Base-by-base conservation (phyloP, 2,113 vertebrate species). In the Arothron firmamentum region DNA sequence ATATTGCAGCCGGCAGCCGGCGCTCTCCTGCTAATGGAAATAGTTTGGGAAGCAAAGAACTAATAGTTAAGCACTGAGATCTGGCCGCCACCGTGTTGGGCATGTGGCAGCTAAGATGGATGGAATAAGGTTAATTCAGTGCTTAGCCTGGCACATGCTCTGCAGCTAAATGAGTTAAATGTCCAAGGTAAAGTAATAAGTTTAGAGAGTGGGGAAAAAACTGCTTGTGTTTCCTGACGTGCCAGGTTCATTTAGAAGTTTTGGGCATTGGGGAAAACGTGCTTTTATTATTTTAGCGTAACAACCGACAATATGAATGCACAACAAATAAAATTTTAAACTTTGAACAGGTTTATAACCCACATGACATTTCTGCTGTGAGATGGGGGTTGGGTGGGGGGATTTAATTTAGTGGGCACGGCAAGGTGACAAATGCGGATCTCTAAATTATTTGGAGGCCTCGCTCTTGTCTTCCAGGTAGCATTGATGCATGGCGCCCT, bases 21-120 rank as follows among this genome's bases (percentile, higher is more conserved):
- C 67, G 65, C 21, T 75, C 52, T 77, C 72, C 76, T 65, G 78
- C 67, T 85, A 87, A 88, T 83, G 62, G 82, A 81, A 87, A 80
- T 73, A 80, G 79, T 87, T 86, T 78, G 68, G 74, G 71, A 83
- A 85, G 69, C 71, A 67, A 61, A 69, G 74, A 65, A 79, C 69
- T 72, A 77, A 81, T 70, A 62, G 69, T 68, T 63, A 74, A 71
- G 43, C 57, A 34, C 47, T 57, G 49, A 70, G 73, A 77, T 65
- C 38, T 23, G 59, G 16, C 38, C 28, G 25, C 18, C 34, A 52
- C 53, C 47, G 49, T 55, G 51, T 54, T 67, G 45, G 28, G 42
- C 31, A 25, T 48, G 61, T 69, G 63, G 47, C 72, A 77, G 74
- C 43, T 52, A 20, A 55, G 42, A 77, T 62, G 61, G 59, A 84